Conservation (phyloP, 2,797 vertebrate genomes). For the Pseudomugil tenellus region DNA sequence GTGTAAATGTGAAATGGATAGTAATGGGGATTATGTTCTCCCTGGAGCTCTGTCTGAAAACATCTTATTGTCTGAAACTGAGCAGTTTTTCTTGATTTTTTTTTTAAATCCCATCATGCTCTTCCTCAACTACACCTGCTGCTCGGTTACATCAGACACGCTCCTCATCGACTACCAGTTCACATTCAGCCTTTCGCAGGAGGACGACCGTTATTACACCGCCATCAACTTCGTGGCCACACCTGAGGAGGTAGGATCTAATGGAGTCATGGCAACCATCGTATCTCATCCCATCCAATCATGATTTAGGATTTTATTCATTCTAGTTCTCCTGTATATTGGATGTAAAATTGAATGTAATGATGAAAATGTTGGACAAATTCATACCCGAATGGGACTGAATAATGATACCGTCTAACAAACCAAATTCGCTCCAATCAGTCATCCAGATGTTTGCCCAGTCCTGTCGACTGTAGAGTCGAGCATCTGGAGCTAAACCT, state of each 20-base stretch:
- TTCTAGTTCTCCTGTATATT: not conserved
- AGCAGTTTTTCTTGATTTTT: slow-evolving; percentile 20
- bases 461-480: slow-evolving; percentile 23
- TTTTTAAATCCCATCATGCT: slow-evolving; percentile 10
- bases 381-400: not conserved
- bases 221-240: slow-evolving; percentile 99
- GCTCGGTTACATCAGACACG: slow-evolving; percentile 83
- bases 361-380: not conserved
- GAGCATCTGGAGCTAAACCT: slow-evolving; percentile 48
- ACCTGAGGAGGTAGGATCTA: slow-evolving; percentile 90
- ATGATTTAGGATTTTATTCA: not conserved
- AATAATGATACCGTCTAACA: slow-evolving; percentile 3
- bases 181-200: slow-evolving; percentile 98
- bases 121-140: slow-evolving; percentile 3
- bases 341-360: not conserved
- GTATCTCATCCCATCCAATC: not conserved
- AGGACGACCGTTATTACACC: slow-evolving; percentile 97
- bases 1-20: too few species aligned
- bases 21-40: slow-evolving; percentile 18
- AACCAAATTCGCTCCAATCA: not conserved
- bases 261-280: slow-evolving; percentile 31
- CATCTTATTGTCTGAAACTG: slow-evolving; percentile 28
- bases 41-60: slow-evolving; percentile 23
- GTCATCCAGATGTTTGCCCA: slow-evolving; percentile 44
- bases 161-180: slow-evolving; percentile 99